Evolutionary conservation across 2,797 vertebrate species (phyloP), one percentile per base, ranked within the genome.

Genomic region (Odontamblyopus lacepedii): DNA sequence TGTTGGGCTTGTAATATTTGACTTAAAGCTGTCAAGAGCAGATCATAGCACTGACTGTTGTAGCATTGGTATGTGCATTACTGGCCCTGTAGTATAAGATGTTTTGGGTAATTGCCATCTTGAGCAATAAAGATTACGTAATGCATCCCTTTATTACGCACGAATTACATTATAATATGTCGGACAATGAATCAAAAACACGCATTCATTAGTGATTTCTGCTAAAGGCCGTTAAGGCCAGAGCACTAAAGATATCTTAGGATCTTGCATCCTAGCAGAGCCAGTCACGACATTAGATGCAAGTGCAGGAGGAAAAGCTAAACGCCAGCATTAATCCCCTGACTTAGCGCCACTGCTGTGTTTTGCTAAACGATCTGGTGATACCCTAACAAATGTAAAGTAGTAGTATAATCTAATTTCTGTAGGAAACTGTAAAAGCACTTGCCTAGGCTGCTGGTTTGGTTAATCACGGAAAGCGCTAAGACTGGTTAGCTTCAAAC

Each of bases 271-370:
- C 83, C 83, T 69, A 48, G 71, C 66, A 74, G 78, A 51, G 78
- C 69, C 73, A 87, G 91, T 92, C 91, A 92, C 91, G 91, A 92
- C 89, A 18, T 30, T 1, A 30, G 65, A 63, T 41, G 48, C 67
- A 77, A 70, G 55, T 51, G 83, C 85, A 72, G 75, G 55, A 59
- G 44, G 18, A 64, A 41, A 61, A 60, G 80, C 83, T 78, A 75
- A 66, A 75, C 51, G 77, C 69, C 62, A 77, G 53, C 65, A 57
- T 19, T 57, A 3, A 63, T 48, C 64, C 19, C 12, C 23, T 26
- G 44, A 27, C 19, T 72, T 65, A 71, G 19, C 29, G 60, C 27
- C 7, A 56, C 26, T 1, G 53, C 57, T 48, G 4, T 3, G 23
- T n/a, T 67, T 32, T 44, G 0, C 8, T 12, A 3, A 1, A 63